Percentiles rank a stretch among this genome's conserved stretches.
phyloP scores from a whole-genome alignment of 1,140 invertebrate species.

The Papilio polyxenes region DNA sequence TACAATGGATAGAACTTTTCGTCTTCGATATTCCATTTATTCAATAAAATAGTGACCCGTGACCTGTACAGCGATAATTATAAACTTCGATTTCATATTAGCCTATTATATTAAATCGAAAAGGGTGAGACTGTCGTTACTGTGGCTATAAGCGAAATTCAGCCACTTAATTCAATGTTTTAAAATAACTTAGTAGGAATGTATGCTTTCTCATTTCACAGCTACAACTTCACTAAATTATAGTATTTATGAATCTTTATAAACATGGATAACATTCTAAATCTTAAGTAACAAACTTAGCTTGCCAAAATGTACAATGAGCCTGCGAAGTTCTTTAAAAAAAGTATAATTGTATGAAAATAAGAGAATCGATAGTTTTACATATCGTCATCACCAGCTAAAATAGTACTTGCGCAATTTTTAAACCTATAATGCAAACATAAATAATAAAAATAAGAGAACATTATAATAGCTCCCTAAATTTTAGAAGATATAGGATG shows the following conservation, averaged over 20 bases:
- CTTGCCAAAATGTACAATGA: not conserved
- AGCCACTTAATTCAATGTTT: too few relatives aligned
- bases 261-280: not conserved
- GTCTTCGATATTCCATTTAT: too few relatives aligned
- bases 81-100: too few relatives aligned
- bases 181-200: too few relatives aligned
- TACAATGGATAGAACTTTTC: too few relatives aligned
- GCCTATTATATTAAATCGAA: too few relatives aligned
- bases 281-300: not conserved
- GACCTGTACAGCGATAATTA: too few relatives aligned
- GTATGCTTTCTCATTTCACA: too few relatives aligned
- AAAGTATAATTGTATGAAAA: not conserved
- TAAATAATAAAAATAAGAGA: not conserved
- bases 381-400: not conserved
- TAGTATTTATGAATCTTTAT: not conserved
- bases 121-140: too few relatives aligned
- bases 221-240: too few relatives aligned
- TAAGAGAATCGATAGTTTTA: not conserved
- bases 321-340: not conserved
- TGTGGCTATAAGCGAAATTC: too few relatives aligned
- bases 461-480: not conserved
- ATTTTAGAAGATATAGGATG: not conserved
- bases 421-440: not conserved
- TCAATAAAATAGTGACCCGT: too few relatives aligned
- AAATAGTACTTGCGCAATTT: conserved; percentile 1